Percentiles rank a stretch among this genome's conserved stretches.
phyloP scores from a whole-genome alignment of 2,888 invertebrate genomes.

The Xylophagus ater region DNA sequence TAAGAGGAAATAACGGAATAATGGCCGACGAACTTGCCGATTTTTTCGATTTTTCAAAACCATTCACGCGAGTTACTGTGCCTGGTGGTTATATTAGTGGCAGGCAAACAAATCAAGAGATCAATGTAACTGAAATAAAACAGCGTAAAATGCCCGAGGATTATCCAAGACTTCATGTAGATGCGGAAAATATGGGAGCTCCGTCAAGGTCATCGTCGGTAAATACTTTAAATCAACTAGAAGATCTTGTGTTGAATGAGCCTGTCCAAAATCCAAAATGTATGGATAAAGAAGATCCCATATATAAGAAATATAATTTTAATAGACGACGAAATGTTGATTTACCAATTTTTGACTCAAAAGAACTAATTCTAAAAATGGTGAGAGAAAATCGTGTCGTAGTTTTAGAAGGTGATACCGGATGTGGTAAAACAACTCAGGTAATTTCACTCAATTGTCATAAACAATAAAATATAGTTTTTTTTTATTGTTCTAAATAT shows the following conservation, averaged over 20 bases:
- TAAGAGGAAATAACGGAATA: no score
- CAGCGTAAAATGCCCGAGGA: constrained; percentile 12
- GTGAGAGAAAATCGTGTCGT: constrained; percentile 53
- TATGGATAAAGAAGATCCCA: constrained; percentile 22
- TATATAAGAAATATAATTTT: constrained; percentile 29
- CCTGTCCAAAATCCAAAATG: constrained; percentile 15
- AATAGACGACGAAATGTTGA: constrained; percentile 26
- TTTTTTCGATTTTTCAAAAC: constrained; percentile 35
- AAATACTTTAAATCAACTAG: constrained; percentile 18
- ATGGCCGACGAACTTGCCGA: constrained; percentile 32
- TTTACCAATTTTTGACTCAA: constrained; percentile 31
- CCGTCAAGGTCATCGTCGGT: constrained; percentile 7
- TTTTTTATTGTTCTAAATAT: constrained; percentile 2
- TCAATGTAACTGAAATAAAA: no score
- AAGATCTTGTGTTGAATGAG: constrained; percentile 21
- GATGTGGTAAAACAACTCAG: constrained; percentile 87
- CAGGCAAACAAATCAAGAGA: no score
- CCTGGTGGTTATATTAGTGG: constrained; percentile 24
- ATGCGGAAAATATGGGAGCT: constrained; percentile 4
- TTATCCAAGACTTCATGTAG: no score
- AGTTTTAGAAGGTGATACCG: constrained; percentile 85
- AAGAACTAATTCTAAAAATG: constrained; percentile 51
- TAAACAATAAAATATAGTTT: background rate
- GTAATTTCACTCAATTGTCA: constrained; percentile 18
- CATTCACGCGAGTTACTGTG: constrained; percentile 24